Base-by-base conservation (phyloP, 2,113 vertebrate species). In the Gadus chalcogrammus region DNA sequence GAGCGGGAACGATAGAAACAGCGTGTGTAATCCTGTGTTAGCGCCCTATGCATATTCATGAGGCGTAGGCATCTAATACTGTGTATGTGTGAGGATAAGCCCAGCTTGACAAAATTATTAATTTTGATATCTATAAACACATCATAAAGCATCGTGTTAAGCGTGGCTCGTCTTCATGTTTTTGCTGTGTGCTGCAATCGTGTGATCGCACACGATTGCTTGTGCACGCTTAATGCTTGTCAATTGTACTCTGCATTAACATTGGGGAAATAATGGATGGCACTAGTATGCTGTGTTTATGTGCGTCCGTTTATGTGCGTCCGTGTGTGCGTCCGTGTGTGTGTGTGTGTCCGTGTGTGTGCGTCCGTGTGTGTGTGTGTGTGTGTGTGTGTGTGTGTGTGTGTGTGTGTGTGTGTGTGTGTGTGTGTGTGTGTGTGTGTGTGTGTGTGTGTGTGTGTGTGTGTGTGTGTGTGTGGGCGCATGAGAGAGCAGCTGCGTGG, bases 41-140 rank as follows among this genome's bases (percentile, higher is more conserved):
- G 78, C 67, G 77, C 79, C 78, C 83, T n/a, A 82, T 89, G 86
- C 85, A 89, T 89, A 90, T 90, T 89, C 82, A 90, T 87, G 85
- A 87, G 85, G 65, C 13, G 17, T 18, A 66, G 73, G 84, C 87
- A 80, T 84, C 83, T 88, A 86, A 88, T 85, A 79, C 80, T 84
- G 81, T 89, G 86, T 87, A 82, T 76, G 80, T 79, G 84, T 35
- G 70, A 82, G 85, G 79, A 87, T 89, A 84, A 87, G 83, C 84
- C 84, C 78, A 78, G 85, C 83, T 84, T 76, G 76, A 87, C 82
- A 63, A 82, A 73, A 82, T 67, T 81, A 85, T 85, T 86, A 82
- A 84, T 84, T 85, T 80, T 61, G 67, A 85, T 85, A 84, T 83
- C 77, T 82, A 71, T 88, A 79, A 80, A 79, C 85, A 84, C 82